These are phyloP conservation scores for Penaeus monodon DNA, from an alignment of 2,888 invertebrate species.

Conservation along the genomic window DNA sequence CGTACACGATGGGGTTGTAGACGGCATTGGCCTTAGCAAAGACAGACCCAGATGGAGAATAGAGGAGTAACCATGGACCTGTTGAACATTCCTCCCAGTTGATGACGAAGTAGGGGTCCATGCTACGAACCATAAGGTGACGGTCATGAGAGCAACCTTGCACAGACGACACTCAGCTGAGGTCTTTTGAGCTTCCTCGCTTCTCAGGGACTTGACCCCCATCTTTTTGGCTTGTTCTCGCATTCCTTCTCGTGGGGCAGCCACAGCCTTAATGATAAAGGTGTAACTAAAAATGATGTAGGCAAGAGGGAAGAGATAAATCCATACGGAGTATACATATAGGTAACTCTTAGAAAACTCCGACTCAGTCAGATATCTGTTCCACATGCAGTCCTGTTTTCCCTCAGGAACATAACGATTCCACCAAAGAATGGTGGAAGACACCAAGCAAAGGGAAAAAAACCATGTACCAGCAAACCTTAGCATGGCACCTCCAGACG, in stretches of 20 bases:
- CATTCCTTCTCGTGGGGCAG: conserved; percentile 66
- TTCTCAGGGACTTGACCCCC: conserved; percentile 50
- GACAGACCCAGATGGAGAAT: conserved; percentile 68
- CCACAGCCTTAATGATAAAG: conserved; percentile 68
- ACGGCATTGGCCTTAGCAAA: conserved; percentile 71
- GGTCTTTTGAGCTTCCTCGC: conserved; percentile 43
- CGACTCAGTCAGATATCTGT: conserved; percentile 68
- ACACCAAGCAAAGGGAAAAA: conserved; percentile 68
- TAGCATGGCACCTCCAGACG: conserved; percentile 37
- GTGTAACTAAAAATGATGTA: conserved; percentile 69
- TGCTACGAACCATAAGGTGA: conserved; percentile 66
- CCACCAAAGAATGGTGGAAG: conserved; percentile 70
- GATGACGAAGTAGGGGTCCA: conserved; percentile 68
- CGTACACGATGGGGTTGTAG: conserved; percentile 67
- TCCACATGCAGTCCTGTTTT: conserved; percentile 70
- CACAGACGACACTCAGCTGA: conserved; percentile 62
- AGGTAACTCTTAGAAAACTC: conserved; percentile 64
- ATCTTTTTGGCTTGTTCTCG: conserved; percentile 67
- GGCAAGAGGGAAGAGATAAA: conserved; percentile 66
- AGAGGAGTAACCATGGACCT: conserved; percentile 59
- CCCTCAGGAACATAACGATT: conserved; percentile 70
- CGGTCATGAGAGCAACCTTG: conserved; percentile 65
- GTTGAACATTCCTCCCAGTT: conserved; percentile 66
- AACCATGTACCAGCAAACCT: conserved; percentile 66
- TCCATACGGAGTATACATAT: conserved; percentile 57